A percentile compares a stretch with the other conserved stretches of the same genome.
Evolutionary conservation across 2,797 vertebrate genomes (phyloP).

Genomic region (Sciaenops ocellatus): DNA sequence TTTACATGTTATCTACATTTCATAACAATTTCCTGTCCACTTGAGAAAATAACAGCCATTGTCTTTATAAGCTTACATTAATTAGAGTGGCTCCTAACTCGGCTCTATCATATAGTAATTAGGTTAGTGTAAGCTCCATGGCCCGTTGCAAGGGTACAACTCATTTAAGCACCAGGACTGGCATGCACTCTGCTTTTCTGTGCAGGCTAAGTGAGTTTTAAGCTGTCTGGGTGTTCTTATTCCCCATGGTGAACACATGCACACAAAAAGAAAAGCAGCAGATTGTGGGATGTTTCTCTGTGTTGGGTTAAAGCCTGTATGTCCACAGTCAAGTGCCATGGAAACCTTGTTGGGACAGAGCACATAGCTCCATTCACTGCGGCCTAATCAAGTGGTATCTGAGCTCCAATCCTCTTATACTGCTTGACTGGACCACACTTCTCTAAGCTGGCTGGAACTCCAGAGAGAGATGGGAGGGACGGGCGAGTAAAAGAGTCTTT

Average conservation of each 20-base stretch:
- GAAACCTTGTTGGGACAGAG: constrained; percentile 77
- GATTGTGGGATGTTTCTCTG: constrained; percentile 39
- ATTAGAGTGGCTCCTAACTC: constrained; percentile 52
- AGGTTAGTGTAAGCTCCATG: constrained; percentile 61
- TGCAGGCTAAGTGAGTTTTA: constrained; percentile 28
- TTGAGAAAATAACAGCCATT: constrained; percentile 51
- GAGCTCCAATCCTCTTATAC: constrained; percentile 73
- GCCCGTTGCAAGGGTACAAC: constrained; percentile 26
- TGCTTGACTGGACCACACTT: constrained; percentile 67
- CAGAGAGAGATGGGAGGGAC: constrained; percentile 33
- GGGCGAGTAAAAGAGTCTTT: constrained; percentile 12
- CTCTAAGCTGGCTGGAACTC: constrained; percentile 41
- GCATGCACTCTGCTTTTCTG: constrained; percentile 16
- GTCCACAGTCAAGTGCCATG: constrained; percentile 82
- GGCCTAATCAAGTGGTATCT: constrained; percentile 76
- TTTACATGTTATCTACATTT: constrained; percentile 42
- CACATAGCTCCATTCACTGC: constrained; percentile 68
- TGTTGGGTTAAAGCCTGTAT: constrained; percentile 66
- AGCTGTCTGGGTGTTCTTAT: constrained; percentile 41
- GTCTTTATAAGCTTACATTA: constrained; percentile 47
- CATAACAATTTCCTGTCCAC: constrained; percentile 36
- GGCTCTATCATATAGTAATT: constrained; percentile 51
- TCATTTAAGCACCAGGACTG: constrained; percentile 30
- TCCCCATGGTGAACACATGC: constrained; percentile 54
- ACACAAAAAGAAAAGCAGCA: constrained; percentile 48